phyloP scores from a whole-genome alignment of 35 echinoderm and acorn worm species.

The Diadema setosum region DNA sequence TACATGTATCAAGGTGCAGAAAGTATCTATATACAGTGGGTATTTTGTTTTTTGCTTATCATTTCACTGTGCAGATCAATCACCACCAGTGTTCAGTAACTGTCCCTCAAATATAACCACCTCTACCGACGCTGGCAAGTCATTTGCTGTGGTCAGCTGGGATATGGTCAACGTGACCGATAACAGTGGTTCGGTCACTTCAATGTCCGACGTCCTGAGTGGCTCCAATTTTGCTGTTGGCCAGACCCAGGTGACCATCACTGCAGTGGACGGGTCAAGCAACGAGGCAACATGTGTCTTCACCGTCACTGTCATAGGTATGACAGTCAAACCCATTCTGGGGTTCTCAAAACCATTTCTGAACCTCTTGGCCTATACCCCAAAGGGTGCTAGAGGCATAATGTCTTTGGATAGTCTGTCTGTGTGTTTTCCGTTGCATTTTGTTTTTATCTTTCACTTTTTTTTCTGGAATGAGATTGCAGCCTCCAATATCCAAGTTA shows the following conservation, averaged over 20 bases:
- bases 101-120: background rate
- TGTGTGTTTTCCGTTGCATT: too few species aligned
- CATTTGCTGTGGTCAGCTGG: conserved; percentile 8
- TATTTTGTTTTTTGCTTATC: too few species aligned
- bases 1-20: too few species aligned
- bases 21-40: too few species aligned
- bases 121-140: background rate
- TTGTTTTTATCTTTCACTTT: too few species aligned
- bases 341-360: too few species aligned
- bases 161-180: background rate
- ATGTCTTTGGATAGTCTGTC: too few species aligned
- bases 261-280: background rate
- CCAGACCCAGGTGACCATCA: background rate
- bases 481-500: too few species aligned
- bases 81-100: background rate
- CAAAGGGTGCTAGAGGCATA: too few species aligned
- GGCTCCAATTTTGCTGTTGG: conserved; percentile 14
- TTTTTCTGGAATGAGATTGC: too few species aligned
- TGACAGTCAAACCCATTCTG: background rate
- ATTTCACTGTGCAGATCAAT: background rate
- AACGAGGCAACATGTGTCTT: conserved; percentile 10
- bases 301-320: background rate
- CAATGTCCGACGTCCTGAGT: background rate
- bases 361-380: too few species aligned
- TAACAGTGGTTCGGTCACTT: background rate